A percentile compares a stretch with the other conserved stretches of the same genome.
Conservation (phyloP, 2,888 invertebrate species). For the Rhaphigaster nebulosa region DNA sequence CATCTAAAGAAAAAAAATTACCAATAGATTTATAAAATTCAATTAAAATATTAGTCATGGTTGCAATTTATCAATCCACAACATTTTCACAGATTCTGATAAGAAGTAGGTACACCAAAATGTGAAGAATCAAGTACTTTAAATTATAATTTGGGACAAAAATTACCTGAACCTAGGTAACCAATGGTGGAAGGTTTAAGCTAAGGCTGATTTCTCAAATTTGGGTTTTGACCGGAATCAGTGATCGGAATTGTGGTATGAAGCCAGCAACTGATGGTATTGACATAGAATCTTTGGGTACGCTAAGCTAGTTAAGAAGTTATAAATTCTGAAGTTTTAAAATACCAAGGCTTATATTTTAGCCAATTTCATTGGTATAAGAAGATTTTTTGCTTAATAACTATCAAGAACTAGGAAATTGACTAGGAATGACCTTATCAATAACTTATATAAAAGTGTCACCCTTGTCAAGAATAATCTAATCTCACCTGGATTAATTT, state of each 20-base stretch:
- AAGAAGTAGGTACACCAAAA: not conserved
- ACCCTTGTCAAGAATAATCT: not conserved
- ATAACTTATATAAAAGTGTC: not conserved
- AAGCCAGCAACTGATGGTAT: not conserved
- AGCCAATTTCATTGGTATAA: not conserved
- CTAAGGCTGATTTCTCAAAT: not conserved
- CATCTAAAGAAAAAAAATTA: slow-evolving; percentile 72
- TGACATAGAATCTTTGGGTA: not conserved
- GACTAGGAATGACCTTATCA: not conserved
- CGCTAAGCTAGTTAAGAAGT: not conserved
- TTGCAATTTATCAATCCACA: not conserved
- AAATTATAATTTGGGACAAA: too few species aligned
- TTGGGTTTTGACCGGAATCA: not conserved
- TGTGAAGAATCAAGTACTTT: not conserved
- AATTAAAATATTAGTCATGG: not conserved
- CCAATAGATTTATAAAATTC: not conserved
- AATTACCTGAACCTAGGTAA: not conserved
- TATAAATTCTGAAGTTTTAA: not conserved
- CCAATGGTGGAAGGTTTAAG: not conserved
- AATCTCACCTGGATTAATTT: slow-evolving; percentile 76
- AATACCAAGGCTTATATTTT: not conserved
- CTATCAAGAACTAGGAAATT: not conserved
- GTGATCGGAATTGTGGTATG: too few species aligned
- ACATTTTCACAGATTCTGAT: not conserved
- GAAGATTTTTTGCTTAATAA: not conserved